Conservation (phyloP, 1,140 invertebrate genomes). For the Adelges cooleyi region DNA sequence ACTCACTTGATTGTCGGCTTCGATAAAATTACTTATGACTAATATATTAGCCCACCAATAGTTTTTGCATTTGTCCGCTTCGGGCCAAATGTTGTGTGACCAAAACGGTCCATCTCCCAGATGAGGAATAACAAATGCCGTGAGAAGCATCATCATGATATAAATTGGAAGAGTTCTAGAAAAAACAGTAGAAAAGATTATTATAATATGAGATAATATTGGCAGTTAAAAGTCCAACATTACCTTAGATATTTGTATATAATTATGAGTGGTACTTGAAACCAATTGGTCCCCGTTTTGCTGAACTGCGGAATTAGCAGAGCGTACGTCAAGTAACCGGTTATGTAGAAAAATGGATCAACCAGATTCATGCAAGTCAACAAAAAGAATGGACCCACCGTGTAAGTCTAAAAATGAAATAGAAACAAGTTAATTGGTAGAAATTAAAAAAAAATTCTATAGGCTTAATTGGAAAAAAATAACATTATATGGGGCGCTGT, state of each 20-base stretch:
- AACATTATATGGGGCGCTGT: no score
- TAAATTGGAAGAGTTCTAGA: conserved; percentile 58
- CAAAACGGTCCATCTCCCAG: conserved; percentile 56
- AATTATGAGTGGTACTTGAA: not conserved
- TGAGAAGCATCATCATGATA: conserved; percentile 52
- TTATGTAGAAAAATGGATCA: conserved; percentile 9
- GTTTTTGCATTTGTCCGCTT: conserved; percentile 51
- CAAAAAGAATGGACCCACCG: not conserved
- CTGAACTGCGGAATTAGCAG: not conserved
- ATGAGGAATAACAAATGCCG: conserved; percentile 53
- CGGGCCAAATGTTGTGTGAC: conserved; percentile 45
- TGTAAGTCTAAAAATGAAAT: no score
- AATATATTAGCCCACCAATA: conserved; percentile 77
- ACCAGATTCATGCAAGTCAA: conserved; percentile 16
- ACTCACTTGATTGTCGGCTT: conserved; percentile 49
- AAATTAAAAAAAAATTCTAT: no score
- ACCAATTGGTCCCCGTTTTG: not conserved
- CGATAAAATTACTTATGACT: conserved; percentile 70
- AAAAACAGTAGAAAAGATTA: no score
- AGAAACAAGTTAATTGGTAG: no score
- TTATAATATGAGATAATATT: no score
- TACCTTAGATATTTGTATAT: no score
- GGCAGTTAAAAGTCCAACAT: no score
- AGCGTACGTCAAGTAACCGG: not conserved
- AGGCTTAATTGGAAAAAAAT: no score